Evolutionary conservation across 2,113 vertebrate species (phyloP), one percentile per base, ranked within the genome.

Genomic region (Vulpes vulpes): DNA sequence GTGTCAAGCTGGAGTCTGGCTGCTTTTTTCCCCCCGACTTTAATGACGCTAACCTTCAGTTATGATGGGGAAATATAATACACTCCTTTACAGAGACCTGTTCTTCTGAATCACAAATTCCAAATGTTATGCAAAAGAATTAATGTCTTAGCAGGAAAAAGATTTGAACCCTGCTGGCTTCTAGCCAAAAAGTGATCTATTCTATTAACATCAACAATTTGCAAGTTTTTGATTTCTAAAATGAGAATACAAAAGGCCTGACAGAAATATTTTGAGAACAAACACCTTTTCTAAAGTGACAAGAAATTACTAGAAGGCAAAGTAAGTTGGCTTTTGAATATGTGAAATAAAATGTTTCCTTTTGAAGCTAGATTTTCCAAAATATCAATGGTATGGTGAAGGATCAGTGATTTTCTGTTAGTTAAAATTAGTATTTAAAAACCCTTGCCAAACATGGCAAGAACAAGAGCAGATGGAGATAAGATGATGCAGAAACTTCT

Each of bases 401-500:
- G 53, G 25, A 93, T 93, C 91, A 98, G 30, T 93, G 81, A 95
- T 80, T 97, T 98, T 94, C 69, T 69, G 1, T 25, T 92, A 60
- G 57, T 69, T 97, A 96, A 87, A 95, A 76, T 53, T 87, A 97
- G 30, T 30, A 69, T n/a, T 69, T 94, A 19, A 96, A 96, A 22
- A 62, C 30, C 90, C 10, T 67, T 98, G 22, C 49, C 32, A 92
- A 96, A n/a, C 43, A 96, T 80, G 49, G 62, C 11, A 96, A 73
- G 91, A 98, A 97, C 2, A 92, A 60, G 89, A 98, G 73, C 67
- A 97, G 74, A 95, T 96, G 74, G 80, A 98, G 59, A 65, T 88
- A 94, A n/a, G 53, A 81, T 76, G 57, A 95, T 85, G 62, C 60
- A 96, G 79, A 32, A 89, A 94, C 15, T 97, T 98, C 74, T 93